Percentiles rank a stretch among this genome's conserved stretches.
phyloP scores from a whole-genome alignment of 1,140 invertebrate genomes.

The Sycophaga agraensis region DNA sequence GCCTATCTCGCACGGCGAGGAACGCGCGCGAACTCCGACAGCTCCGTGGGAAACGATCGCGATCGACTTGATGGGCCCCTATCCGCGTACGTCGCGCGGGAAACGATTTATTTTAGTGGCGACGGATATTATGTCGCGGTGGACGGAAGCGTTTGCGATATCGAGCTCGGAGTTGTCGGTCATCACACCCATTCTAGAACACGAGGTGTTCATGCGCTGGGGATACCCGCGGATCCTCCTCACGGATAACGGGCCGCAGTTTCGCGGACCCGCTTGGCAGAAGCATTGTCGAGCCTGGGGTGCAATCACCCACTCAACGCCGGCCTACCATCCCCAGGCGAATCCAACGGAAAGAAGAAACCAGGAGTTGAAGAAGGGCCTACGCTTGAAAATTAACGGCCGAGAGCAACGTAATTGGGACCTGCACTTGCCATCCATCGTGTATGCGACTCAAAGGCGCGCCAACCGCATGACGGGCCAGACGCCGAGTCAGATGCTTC shows the following conservation, averaged over 20 bases:
- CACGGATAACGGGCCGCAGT: neutral
- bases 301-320: neutral
- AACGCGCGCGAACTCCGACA: neutral
- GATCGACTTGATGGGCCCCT: too few species aligned
- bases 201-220: neutral
- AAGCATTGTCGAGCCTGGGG: neutral
- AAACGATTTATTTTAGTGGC: too few species aligned
- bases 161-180: too few species aligned
- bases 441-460: neutral
- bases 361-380: neutral
- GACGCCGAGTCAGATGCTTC: neutral
- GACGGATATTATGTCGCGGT: too few species aligned
- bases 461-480: neutral
- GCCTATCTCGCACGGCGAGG: too few species aligned
- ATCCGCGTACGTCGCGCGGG: too few species aligned
- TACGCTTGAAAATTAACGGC: neutral
- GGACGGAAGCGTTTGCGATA: too few species aligned
- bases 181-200: neutral
- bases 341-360: neutral
- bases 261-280: neutral
- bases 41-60: slow-evolving; percentile 44
- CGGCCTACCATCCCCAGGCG: neutral
- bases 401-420: neutral
- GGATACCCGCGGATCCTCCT: neutral
- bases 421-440: neutral